Conservation (phyloP, 2,113 vertebrate genomes). For the Pseudolaguvia tuberculata region DNA sequence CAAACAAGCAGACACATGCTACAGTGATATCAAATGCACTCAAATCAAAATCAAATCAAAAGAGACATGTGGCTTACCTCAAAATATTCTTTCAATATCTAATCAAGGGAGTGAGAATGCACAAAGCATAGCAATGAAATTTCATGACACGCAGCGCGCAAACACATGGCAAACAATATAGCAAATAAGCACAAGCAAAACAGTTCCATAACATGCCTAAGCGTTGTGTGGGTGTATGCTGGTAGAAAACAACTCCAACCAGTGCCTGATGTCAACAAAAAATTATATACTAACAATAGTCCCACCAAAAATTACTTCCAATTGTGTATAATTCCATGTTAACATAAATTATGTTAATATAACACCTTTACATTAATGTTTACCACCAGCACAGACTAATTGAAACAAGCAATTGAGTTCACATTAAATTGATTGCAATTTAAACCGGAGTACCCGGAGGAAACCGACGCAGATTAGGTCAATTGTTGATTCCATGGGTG, state of each 20-base stretch:
- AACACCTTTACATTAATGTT: not conserved
- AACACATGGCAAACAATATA: slow-evolving; percentile 64
- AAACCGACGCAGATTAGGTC: too few species aligned
- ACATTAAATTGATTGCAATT: too few species aligned
- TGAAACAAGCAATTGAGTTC: too few species aligned
- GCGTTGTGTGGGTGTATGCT: slow-evolving; percentile 47
- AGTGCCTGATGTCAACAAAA: slow-evolving; percentile 3
- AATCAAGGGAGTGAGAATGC: slow-evolving; percentile 82
- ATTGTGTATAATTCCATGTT: too few species aligned
- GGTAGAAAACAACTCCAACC: slow-evolving; percentile 6
- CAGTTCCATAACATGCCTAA: slow-evolving; percentile 58
- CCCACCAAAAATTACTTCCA: too few species aligned
- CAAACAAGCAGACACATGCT: slow-evolving; percentile 43
- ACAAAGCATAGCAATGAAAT: slow-evolving; percentile 87
- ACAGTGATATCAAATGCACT: slow-evolving; percentile 55
- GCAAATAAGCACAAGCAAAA: slow-evolving; percentile 39
- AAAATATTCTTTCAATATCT: slow-evolving; percentile 96
- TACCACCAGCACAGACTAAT: not conserved
- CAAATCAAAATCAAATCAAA: slow-evolving; percentile 65
- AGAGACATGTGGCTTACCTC: slow-evolving; percentile 89
- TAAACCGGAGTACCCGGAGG: too few species aligned
- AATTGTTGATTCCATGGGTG: too few species aligned
- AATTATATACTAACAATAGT: not conserved
- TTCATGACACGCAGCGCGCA: slow-evolving; percentile 81
- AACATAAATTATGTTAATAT: too few species aligned